A percentile compares a stretch with the other conserved stretches of the same genome.
Conservation (phyloP, 2,797 vertebrate species). For the Bradypodion pumilum region DNA sequence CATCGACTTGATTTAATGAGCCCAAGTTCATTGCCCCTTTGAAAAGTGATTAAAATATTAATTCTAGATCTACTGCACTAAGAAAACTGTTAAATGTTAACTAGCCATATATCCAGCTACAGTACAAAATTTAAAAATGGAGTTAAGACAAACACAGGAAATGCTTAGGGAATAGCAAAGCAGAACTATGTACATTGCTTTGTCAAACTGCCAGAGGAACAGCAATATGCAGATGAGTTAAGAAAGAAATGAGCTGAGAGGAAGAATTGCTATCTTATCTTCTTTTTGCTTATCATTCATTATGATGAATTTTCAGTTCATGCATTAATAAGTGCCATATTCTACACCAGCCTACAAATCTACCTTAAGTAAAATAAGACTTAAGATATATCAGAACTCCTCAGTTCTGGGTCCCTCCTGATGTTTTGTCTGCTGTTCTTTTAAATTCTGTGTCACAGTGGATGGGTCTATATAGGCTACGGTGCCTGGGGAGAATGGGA, state of each 20-base stretch:
- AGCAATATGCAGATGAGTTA: not conserved
- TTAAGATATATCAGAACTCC: not conserved
- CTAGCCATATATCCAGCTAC: not conserved
- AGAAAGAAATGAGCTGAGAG: slow-evolving; percentile 28
- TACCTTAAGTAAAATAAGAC: slow-evolving; percentile 39
- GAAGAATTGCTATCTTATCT: slow-evolving; percentile 27
- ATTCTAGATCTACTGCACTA: not conserved
- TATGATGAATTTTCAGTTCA: slow-evolving; percentile 24
- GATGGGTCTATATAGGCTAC: not conserved
- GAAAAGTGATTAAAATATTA: slow-evolving; percentile 39
- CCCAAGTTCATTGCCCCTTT: not conserved
- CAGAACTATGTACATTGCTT: slow-evolving; percentile 11
- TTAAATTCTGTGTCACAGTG: not conserved
- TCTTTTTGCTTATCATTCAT: slow-evolving; percentile 32
- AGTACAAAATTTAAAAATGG: slow-evolving; percentile 18
- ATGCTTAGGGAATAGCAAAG: not conserved
- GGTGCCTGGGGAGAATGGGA: not conserved
- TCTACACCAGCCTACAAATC: slow-evolving; percentile 16
- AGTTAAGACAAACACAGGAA: slow-evolving; percentile 39
- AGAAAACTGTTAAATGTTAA: slow-evolving; percentile 28
- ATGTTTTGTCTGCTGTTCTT: not conserved
- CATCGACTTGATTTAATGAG: slow-evolving; percentile 15
- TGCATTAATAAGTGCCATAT: slow-evolving; percentile 15
- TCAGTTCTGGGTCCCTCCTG: not conserved
- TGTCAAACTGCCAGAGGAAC: slow-evolving; percentile 21